These are phyloP conservation scores for Zelostemma sp. DNA, from an alignment of 1,140 invertebrate genomes.

Conservation along the genomic window DNA sequence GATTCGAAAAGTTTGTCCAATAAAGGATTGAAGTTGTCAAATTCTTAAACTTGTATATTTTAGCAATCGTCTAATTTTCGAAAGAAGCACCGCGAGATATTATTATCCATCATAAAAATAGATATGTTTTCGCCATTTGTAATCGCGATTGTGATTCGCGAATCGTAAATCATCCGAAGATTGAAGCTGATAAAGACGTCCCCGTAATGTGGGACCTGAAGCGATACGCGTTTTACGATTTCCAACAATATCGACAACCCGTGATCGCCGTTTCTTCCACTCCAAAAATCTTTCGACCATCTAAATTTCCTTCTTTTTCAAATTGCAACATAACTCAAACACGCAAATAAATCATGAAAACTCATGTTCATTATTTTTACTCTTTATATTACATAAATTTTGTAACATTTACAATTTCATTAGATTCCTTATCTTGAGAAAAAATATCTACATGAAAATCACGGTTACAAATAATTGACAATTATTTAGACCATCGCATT, in stretches of 20 bases:
- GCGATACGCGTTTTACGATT: constrained; percentile 32
- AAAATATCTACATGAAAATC: no score
- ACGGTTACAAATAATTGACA: no score
- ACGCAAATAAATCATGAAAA: no score
- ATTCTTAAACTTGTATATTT: neutral
- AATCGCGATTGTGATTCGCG: constrained; percentile 7
- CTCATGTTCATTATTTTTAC: no score
- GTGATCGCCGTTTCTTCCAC: neutral
- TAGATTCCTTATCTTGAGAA: no score
- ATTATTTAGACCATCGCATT: no score
- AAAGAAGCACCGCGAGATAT: constrained; percentile 18
- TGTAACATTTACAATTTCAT: no score
- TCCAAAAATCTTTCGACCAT: neutral
- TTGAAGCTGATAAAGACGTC: constrained; percentile 19
- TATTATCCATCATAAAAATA: constrained; percentile 42
- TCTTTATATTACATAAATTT: no score
- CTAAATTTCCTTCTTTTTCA: neutral
- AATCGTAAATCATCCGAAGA: neutral
- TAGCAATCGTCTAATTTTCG: constrained; percentile 18
- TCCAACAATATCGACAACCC: constrained; percentile 31
- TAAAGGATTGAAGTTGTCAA: constrained; percentile 21
- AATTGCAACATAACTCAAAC: no score
- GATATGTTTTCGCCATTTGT: constrained; percentile 33
- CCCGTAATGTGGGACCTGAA: constrained; percentile 16
- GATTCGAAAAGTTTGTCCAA: constrained; percentile 10